Conservation (phyloP, 2,797 vertebrate species). For the Lophius americanus region DNA sequence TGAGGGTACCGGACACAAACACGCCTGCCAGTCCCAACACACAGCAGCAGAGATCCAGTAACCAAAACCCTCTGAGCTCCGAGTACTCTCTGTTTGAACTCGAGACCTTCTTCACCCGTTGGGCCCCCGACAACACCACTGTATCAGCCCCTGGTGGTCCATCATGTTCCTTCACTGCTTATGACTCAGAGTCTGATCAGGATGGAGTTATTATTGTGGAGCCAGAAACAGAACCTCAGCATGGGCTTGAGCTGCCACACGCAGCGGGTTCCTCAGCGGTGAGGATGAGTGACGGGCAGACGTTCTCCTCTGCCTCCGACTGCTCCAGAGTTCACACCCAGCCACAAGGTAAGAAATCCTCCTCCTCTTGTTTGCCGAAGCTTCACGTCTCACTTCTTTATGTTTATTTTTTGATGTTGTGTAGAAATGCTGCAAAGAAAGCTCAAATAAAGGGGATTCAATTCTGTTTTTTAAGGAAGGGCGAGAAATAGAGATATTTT, state of each 20-base stretch:
- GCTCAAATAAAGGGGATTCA: no score
- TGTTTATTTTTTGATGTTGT: not conserved
- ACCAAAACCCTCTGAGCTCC: conserved; percentile 13
- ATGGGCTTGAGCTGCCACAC: conserved; percentile 3
- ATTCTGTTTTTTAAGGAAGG: no score
- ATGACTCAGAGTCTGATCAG: conserved; percentile 50
- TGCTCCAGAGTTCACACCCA: conserved; percentile 8
- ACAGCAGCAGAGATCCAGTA: conserved; percentile 29
- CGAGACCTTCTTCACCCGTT: conserved; percentile 72
- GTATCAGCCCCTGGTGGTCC: conserved; percentile 27
- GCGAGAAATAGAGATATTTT: no score
- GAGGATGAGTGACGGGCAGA: conserved; percentile 13
- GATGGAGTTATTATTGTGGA: conserved; percentile 64
- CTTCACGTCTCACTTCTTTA: not conserved
- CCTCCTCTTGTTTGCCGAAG: not conserved
- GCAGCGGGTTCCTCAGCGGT: conserved; percentile 15
- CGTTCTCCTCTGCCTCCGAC: conserved; percentile 12
- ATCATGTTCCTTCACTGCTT: conserved; percentile 53
- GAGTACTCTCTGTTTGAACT: conserved; percentile 74
- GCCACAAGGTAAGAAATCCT: conserved; percentile 35
- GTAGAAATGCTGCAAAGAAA: not conserved
- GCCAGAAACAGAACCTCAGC: conserved; percentile 22
- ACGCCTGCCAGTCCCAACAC: conserved; percentile 25
- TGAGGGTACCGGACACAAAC: conserved; percentile 48
- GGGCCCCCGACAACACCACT: conserved; percentile 63